Percentiles rank a stretch among this genome's conserved stretches.
Evolutionary conservation across 2,113 vertebrate genomes (phyloP).

Genomic region (Xenopus laevis): DNA sequence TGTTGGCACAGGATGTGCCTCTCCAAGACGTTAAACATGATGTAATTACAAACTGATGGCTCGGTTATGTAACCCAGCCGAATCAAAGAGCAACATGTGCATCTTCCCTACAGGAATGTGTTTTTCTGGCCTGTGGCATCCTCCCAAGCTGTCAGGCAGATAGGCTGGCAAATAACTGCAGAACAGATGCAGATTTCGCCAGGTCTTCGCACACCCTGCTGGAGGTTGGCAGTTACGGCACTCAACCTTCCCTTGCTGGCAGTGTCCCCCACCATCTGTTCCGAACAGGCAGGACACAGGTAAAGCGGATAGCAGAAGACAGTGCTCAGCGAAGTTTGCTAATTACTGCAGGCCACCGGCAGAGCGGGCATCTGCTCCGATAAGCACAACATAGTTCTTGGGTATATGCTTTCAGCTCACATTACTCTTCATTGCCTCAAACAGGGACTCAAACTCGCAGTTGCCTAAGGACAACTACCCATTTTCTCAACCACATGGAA

Average conservation of each 20-base stretch:
- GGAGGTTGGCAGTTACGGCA: constrained; percentile 4
- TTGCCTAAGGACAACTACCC: too few species aligned
- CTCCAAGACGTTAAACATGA: constrained; percentile 1
- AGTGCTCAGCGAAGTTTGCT: constrained; percentile 19
- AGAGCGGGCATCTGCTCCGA: constrained; percentile 19
- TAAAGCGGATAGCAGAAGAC: constrained; percentile 31
- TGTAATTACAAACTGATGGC: constrained; percentile 27
- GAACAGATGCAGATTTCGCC: constrained; percentile 21
- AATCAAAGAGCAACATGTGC: neutral
- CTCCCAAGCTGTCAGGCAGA: constrained; percentile 20
- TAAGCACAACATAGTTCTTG: neutral
- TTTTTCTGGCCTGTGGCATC: constrained; percentile 19
- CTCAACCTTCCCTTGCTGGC: neutral
- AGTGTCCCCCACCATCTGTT: constrained; percentile 38
- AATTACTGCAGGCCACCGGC: constrained; percentile 22
- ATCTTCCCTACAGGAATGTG: constrained; percentile 27
- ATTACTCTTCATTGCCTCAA: too few species aligned
- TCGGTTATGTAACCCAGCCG: constrained; percentile 19
- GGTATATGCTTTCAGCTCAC: neutral
- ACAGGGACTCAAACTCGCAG: too few species aligned
- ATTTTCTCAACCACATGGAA: too few species aligned
- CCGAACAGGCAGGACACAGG: constrained; percentile 18
- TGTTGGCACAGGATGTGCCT: too few species aligned
- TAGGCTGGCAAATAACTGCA: constrained; percentile 12
- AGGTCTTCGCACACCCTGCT: constrained; percentile 2